These are phyloP conservation scores for Odocoileus hemionus DNA, from an alignment of 2,113 vertebrate genomes.

Conservation along the genomic window DNA sequence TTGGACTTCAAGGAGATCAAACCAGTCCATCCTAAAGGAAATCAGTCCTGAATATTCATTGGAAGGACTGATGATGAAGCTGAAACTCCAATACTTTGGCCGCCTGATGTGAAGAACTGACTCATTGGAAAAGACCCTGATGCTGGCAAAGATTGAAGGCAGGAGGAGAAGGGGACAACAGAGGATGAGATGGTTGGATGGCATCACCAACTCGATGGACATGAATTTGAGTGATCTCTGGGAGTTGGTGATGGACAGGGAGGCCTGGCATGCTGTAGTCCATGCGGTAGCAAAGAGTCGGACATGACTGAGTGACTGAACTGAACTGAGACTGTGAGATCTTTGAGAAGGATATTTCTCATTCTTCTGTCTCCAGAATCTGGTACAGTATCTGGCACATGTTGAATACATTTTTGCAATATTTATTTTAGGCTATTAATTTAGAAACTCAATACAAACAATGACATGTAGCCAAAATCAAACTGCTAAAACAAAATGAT, in stretches of 20 bases:
- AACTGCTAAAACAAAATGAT: constrained; percentile 29
- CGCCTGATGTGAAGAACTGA: not conserved
- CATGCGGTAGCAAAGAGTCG: rapidly evolving
- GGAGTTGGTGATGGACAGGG: not conserved
- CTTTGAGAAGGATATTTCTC: not conserved
- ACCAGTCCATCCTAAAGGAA: not conserved
- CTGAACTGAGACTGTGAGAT: not conserved
- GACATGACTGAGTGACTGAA: not conserved
- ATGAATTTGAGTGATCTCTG: not conserved
- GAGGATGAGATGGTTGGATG: not conserved
- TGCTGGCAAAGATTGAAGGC: not conserved
- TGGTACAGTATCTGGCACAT: not conserved
- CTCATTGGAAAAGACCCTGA: not conserved
- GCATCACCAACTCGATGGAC: not conserved
- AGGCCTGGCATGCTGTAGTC: not conserved
- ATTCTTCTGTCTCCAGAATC: not conserved
- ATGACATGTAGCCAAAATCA: not conserved
- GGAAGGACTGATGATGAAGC: not conserved
- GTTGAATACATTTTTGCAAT: not conserved
- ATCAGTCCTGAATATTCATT: not conserved
- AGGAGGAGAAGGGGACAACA: not conserved
- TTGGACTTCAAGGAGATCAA: not conserved
- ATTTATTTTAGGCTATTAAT: not conserved
- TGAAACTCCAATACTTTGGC: not conserved
- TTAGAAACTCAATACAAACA: not conserved